Percentiles rank a stretch among this genome's conserved stretches.
These are phyloP conservation scores for Drepana falcataria DNA, from an alignment of 2,888 invertebrate genomes.

Conservation along the genomic window DNA sequence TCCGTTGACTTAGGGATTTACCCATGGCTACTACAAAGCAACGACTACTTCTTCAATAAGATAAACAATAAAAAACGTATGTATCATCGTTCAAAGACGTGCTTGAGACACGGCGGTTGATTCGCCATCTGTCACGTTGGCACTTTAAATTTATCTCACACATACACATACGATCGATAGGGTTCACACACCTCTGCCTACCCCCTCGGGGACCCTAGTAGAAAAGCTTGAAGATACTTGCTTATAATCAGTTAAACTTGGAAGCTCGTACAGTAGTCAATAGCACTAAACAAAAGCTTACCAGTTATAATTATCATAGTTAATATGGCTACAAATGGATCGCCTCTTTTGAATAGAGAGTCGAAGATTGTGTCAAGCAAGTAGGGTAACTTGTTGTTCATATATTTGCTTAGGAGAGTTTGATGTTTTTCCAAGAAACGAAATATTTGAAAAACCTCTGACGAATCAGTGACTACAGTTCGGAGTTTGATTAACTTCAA, in stretches of 20 bases:
- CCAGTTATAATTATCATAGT: conserved; percentile 28
- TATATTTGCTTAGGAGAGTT: not conserved
- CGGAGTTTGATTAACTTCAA: not conserved
- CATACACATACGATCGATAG: too few relatives aligned
- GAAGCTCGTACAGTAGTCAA: conserved; percentile 5
- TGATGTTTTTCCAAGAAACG: not conserved
- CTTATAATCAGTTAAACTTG: not conserved
- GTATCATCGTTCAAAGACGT: too few relatives aligned
- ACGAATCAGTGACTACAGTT: not conserved
- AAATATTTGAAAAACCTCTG: not conserved
- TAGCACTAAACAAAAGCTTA: conserved; percentile 9
- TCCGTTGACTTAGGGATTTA: too few relatives aligned
- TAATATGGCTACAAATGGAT: conserved; percentile 21
- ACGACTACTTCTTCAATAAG: too few relatives aligned
- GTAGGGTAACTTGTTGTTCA: not conserved
- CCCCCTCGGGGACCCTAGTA: too few relatives aligned
- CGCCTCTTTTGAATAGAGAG: not conserved
- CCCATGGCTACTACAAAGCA: too few relatives aligned
- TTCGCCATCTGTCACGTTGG: too few relatives aligned
- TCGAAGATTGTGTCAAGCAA: not conserved
- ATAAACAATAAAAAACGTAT: too few relatives aligned
- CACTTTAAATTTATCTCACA: too few relatives aligned
- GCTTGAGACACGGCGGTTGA: too few relatives aligned
- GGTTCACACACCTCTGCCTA: too few relatives aligned
- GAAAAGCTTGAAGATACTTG: too few relatives aligned